Evolutionary conservation across 2,888 invertebrate species (phyloP), one percentile per base, ranked within the genome.

Genomic region (Molanna angustata): DNA sequence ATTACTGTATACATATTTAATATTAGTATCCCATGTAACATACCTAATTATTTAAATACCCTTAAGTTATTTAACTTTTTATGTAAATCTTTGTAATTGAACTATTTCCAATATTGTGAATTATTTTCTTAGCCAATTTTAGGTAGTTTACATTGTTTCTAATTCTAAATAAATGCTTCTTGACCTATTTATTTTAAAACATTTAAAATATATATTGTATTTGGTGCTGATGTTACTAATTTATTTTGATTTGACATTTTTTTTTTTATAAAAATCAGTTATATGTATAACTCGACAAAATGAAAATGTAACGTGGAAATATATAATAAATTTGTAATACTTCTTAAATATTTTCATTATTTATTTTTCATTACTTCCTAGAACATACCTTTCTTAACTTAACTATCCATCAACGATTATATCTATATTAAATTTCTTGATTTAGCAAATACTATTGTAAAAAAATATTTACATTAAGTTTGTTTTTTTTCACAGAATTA

Each of bases 161-260:
- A 39, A 50, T 32, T 46, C 32, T 31, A 45, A 51, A 45, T 18
- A 45, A 51, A 48, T 31, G 27, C 50, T 50, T 50, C 27, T 44
- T 48, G 37, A 43, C 48, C 48, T 52, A 52, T 52, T 52, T 52
- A 52, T 52, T 51, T 48, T 48, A 52, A 45, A 33, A 32, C 31
- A 69, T 67, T 66, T 68, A 69, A n/a, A n/a, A n/a, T 64, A 68
- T 67, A 72, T 70, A 72, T 70, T 72, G 70, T 72, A 71, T 73
- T 72, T 73, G 73, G 75, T 74, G 74, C 74, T 75, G 74, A 74
- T 71, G 70, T 71, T 73, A 74, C 72, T 75, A 74, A 74, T 75
- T 75, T 74, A 74, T 74, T 71, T 69, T 68, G 67, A 70, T 70
- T 66, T 69, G 67, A 69, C 65, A 54, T 40, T 55, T 40, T 18